phyloP scores from a whole-genome alignment of 2,888 invertebrate species.

The Phortica okadai region DNA sequence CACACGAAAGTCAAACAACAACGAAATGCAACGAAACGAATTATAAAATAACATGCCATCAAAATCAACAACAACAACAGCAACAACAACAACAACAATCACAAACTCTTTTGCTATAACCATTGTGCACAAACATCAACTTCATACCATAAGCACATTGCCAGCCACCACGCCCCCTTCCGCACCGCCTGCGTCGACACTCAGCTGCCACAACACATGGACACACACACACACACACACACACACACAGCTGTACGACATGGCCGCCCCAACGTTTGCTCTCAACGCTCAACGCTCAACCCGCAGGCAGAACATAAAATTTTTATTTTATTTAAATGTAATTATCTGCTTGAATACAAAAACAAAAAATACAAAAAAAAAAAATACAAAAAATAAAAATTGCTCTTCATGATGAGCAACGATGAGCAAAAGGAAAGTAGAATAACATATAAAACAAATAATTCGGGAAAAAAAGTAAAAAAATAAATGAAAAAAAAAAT shows the following conservation, averaged over 20 bases:
- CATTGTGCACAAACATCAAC: background rate
- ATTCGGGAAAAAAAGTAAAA: conserved; percentile 14
- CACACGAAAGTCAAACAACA: conserved; percentile 45
- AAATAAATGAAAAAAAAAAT: conserved; percentile 32
- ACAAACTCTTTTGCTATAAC: background rate
- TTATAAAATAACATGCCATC: conserved; percentile 70
- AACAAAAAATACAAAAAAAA: conserved; percentile 46
- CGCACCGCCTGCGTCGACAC: background rate
- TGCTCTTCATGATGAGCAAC: conserved; percentile 67
- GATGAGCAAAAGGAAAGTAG: conserved; percentile 38
- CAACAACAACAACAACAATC: background rate
- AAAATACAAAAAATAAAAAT: conserved; percentile 21
- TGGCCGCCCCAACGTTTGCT: background rate
- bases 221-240: background rate
- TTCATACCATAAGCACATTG: background rate
- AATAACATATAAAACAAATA: conserved; percentile 34
- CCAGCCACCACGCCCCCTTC: background rate
- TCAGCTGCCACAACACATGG: background rate
- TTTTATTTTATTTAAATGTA: conserved; percentile 77
- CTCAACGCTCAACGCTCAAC: conserved; percentile 20
- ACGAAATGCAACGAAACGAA: conserved; percentile 68
- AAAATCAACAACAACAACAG: conserved; percentile 52
- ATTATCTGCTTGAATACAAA: conserved; percentile 75
- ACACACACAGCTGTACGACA: no score
- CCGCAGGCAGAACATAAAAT: conserved; percentile 69